A percentile compares a stretch with the other conserved stretches of the same genome.
phyloP scores from a whole-genome alignment of 2,888 invertebrate species.

The Drosophila monieri region DNA sequence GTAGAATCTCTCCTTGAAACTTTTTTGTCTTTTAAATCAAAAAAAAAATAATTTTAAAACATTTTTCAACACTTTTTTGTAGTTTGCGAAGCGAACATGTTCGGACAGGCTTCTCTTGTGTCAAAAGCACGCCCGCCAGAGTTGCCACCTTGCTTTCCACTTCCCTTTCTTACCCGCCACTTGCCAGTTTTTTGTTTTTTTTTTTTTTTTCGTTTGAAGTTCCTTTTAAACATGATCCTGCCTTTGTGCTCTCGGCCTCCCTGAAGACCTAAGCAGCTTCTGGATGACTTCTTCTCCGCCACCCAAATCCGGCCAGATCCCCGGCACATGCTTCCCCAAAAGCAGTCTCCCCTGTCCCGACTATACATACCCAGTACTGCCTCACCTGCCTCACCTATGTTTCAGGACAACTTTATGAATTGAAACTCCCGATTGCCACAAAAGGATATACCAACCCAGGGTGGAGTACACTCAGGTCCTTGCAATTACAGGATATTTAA shows the following conservation, averaged over 20 bases:
- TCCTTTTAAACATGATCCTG: slow-evolving; percentile 30
- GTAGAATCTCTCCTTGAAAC: too few species aligned
- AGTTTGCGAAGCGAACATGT: not conserved
- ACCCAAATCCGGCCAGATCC: slow-evolving; percentile 18
- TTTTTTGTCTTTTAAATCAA: too few species aligned
- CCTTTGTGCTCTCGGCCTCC: slow-evolving; percentile 23
- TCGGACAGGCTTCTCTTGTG: slow-evolving; percentile 16
- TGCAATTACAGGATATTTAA: not conserved
- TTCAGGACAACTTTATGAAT: not conserved
- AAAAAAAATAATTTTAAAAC: too few species aligned
- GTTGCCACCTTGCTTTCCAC: slow-evolving; percentile 25
- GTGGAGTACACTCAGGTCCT: too few species aligned
- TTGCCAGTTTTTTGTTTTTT: slow-evolving; percentile 24
- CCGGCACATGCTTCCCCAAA: not conserved
- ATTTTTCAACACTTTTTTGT: too few species aligned
- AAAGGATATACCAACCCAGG: not conserved
- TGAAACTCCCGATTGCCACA: not conserved
- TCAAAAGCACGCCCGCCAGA: slow-evolving; percentile 22
- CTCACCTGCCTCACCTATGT: not conserved
- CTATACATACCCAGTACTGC: not conserved
- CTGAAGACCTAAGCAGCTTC: slow-evolving; percentile 10
- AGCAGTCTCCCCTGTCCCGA: not conserved
- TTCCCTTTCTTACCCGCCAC: not conserved
- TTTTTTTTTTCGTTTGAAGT: slow-evolving; percentile 6
- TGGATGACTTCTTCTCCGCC: not conserved